Base-by-base conservation (phyloP, 1,140 invertebrate genomes). In the Cataglyphis hispanica region DNA sequence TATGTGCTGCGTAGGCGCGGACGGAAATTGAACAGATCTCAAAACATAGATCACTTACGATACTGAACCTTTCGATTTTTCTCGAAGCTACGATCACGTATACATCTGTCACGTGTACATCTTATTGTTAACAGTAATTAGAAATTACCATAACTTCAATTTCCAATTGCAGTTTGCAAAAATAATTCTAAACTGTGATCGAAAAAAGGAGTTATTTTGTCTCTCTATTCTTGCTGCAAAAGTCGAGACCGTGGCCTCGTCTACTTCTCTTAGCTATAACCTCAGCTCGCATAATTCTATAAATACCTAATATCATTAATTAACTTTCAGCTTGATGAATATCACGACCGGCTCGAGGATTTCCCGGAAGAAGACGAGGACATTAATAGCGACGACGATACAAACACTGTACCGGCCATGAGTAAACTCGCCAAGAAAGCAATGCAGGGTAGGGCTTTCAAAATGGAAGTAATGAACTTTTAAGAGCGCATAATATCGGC, bases 381-480 rank as follows among this genome's bases (percentile, higher is more conserved):
- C 69, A 87, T 91, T 50, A 94, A 94, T n/a, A 95, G 93, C 80
- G 94, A 95, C 72, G 94, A 94, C 60, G 93, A 94, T 60, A 94
- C 93, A 72, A 94, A 95, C 76, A 88, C 87, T 25, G 92, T 91
- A 77, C 92, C 92, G 37, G 87, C 92, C n/a, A 92, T 93, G 58
- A 72, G 81, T 64, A 92, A 92, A 53, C 92, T 94, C 19, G 90
- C 89, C 8, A 86, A 93, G 0, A 94, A 93, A 27, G 91, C 93
- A 27, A 90, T 93, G 66, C 89, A 92, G 83, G 92, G 93, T 40
- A 95, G 93, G 87, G 90, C 93, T 64, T 95, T 95, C 86, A 94
- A 95, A 85, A 95, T 96, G 94, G 94, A 95, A 91, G 94, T 94
- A n/a, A 95, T 95, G 92, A 92, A 95, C 84, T 95, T 93, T 92